Base-by-base conservation (phyloP, 2,113 vertebrate species). In the Macroglossus sobrinus region DNA sequence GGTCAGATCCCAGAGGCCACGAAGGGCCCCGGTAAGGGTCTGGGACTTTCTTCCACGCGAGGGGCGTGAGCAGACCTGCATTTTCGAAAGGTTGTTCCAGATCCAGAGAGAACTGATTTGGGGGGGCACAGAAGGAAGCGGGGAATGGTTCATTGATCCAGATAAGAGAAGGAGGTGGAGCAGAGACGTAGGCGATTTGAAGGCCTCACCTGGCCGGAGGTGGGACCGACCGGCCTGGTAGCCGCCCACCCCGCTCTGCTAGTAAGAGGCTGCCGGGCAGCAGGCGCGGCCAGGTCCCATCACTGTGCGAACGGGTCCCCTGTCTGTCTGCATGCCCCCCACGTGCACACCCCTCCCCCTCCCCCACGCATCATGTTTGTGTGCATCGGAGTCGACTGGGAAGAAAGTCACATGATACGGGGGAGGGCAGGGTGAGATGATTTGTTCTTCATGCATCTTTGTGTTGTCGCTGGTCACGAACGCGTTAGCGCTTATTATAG, bases 321-420 rank as follows among this genome's bases (percentile, higher is more conserved):
- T 26, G 38, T 19, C 47, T 26, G 38, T 19, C 22, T 11, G 59
- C 78, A 45, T 30, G 12, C 61, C 55, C 66, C 71, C 43, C 55
- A 26, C 5, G 2, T 18, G 5, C 13, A 19, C 47, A 4, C 47
- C 47, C 14, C 14, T 4, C 50, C 50, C 50, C 50, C 50, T 15
- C 8, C 50, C 15, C 50, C 14, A 50, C 50, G 15, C 50, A 50
- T 50, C 2, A 0, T 3, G 5, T 18, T 8, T 16, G 24, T 4
- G 38, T 5, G 4, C 13, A 0, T 4, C 16, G 1, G 16, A 14
- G 1, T 3, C 12, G 0, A 0, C 0, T 0, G 63, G 40, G 26
- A 40, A 10, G n/a, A 3, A 15, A 16, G 53, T 3, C 47, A 8
- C 43, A 7, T 10, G 64, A 6, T 4, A 43, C 12, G 22, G 47